These are phyloP conservation scores for Tholera decimalis DNA, from an alignment of 2,888 invertebrate species.

Conservation along the genomic window DNA sequence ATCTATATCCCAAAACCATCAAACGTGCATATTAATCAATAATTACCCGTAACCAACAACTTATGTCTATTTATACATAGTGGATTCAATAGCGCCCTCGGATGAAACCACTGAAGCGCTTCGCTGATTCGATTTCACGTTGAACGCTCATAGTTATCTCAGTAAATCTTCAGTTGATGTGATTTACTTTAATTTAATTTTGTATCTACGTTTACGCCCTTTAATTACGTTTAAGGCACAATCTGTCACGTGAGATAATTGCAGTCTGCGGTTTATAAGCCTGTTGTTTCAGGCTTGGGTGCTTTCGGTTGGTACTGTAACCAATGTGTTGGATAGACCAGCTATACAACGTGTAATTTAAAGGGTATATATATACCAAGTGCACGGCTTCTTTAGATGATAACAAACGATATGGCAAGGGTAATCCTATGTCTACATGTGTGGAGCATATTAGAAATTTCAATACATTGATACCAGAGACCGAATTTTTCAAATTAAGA, in stretches of 20 bases:
- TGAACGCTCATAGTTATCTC: slow-evolving; percentile 78
- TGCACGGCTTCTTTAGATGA: no score
- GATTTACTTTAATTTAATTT: slow-evolving; percentile 91
- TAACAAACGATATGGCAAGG: no score
- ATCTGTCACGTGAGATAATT: slow-evolving; percentile 60
- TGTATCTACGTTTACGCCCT: slow-evolving; percentile 81
- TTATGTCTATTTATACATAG: slow-evolving; percentile 3
- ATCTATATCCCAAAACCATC: no score
- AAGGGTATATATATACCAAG: no score
- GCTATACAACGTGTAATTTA: no score
- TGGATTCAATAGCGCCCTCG: slow-evolving; percentile 68
- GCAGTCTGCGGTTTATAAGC: slow-evolving; percentile 47
- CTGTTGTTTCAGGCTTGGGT: slow-evolving; percentile 38
- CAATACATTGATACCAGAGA: no score
- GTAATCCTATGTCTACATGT: no score
- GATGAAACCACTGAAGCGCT: slow-evolving; percentile 83
- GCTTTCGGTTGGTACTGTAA: slow-evolving; percentile 21
- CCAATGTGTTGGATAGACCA: neutral
- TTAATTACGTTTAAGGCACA: slow-evolving; percentile 82
- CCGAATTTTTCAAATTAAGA: no score
- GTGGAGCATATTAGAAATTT: no score
- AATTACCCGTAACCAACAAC: slow-evolving; percentile 17
- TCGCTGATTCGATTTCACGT: slow-evolving; percentile 88
- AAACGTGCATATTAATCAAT: slow-evolving; percentile 36
- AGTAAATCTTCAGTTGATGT: slow-evolving; percentile 88